Conservation (phyloP, 1,140 invertebrate species). For the Microplitis mediator region DNA sequence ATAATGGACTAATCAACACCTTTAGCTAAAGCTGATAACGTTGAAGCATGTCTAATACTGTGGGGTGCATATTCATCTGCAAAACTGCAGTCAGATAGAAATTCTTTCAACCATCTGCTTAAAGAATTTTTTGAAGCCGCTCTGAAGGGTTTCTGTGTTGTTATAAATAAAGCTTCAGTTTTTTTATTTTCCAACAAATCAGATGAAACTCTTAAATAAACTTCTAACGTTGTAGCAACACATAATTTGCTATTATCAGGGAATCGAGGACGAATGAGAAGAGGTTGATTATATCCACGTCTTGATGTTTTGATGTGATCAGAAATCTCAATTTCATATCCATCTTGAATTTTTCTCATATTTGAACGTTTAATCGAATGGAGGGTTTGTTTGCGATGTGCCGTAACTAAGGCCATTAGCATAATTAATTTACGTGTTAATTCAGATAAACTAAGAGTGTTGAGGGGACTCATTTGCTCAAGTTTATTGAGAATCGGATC, state of each 20-base stretch:
- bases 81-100: neutral
- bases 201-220: neutral
- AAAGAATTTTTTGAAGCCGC: neutral
- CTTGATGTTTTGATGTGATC: no score
- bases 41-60: constrained; percentile 1
- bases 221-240: neutral
- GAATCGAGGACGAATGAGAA: no score
- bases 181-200: no score
- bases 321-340: no score
- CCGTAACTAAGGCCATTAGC: no score
- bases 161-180: neutral
- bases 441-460: no score
- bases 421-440: no score
- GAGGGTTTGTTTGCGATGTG: no score
- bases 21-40: neutral
- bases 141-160: neutral
- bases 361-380: no score
- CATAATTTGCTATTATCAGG: neutral
- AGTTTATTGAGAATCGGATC: neutral
- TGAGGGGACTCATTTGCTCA: no score
- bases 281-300: no score
- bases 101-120: neutral
- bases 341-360: no score
- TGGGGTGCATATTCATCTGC: neutral
- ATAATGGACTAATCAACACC: neutral